Percentiles rank a stretch among this genome's conserved stretches.
Conservation (phyloP, 2,113 vertebrate species). For the Balaeniceps rex region DNA sequence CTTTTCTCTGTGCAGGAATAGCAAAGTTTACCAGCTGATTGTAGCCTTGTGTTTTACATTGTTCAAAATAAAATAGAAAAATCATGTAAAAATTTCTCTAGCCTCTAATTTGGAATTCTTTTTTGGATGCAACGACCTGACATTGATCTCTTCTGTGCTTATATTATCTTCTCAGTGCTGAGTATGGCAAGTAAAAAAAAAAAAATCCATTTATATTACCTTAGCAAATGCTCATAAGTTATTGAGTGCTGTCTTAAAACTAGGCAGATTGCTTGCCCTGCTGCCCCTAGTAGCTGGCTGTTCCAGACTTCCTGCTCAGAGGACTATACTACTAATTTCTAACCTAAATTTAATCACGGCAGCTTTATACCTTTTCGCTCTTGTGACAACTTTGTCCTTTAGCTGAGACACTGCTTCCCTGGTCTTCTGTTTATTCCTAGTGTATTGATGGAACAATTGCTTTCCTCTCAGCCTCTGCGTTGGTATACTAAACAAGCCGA, state of each 20-base stretch:
- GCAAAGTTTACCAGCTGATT: not conserved
- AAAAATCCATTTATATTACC: not conserved
- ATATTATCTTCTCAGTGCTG: not conserved
- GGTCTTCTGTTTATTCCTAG: not conserved
- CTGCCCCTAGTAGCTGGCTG: not conserved
- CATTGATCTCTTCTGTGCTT: not conserved
- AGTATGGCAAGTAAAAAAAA: not conserved
- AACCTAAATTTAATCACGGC: not conserved
- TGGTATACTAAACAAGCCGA: not conserved
- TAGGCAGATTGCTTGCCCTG: not conserved
- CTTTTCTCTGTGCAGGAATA: not conserved
- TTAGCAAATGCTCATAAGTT: not conserved
- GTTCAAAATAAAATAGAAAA: not conserved
- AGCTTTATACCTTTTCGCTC: not conserved
- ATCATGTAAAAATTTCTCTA: not conserved
- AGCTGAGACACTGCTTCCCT: not conserved
- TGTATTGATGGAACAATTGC: not conserved
- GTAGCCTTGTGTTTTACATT: not conserved
- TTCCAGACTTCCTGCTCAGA: not conserved
- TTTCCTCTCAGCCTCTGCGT: not conserved
- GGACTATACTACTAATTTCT: not conserved
- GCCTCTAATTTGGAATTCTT: not conserved
- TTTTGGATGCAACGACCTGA: not conserved
- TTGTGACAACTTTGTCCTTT: not conserved
- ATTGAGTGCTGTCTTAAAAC: not conserved